Conservation (phyloP, 1,140 invertebrate genomes). For the Scaptodrosophila lebanonensis region DNA sequence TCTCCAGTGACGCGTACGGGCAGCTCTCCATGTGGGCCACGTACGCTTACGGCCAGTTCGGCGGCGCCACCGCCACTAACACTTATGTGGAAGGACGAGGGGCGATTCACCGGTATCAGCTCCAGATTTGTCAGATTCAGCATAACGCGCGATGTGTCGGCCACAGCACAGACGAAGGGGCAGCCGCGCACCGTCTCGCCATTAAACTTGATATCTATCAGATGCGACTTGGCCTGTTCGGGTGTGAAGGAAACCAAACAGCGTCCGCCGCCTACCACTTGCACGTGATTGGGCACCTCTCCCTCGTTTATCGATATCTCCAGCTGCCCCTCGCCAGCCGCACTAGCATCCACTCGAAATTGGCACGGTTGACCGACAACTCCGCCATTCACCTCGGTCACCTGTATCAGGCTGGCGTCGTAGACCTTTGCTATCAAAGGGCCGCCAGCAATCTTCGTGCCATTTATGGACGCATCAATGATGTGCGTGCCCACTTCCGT, state of each 20-base stretch:
- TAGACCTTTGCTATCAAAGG: constrained; percentile 95
- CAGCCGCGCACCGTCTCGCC: constrained; percentile 95
- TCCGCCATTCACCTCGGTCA: constrained; percentile 93
- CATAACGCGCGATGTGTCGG: constrained; percentile 88
- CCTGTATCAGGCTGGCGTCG: constrained; percentile 92
- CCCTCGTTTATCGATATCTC: constrained; percentile 99
- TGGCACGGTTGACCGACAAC: constrained; percentile 94
- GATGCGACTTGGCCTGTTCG: constrained; percentile 92
- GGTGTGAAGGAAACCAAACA: constrained; percentile 98
- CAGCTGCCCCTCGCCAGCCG: constrained; percentile 96
- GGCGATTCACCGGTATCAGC: constrained; percentile 90
- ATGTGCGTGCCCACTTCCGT: constrained; percentile 94
- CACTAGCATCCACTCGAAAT: constrained; percentile 96
- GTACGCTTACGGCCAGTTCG: constrained; percentile 91
- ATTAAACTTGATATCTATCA: constrained; percentile 99
- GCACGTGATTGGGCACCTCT: constrained; percentile 98
- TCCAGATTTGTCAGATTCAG: constrained; percentile 87
- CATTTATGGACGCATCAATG: constrained; percentile 90
- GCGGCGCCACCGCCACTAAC: constrained; percentile 91
- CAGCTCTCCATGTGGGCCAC: constrained; percentile 87
- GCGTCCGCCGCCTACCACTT: constrained; percentile 94
- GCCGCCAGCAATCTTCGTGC: constrained; percentile 90
- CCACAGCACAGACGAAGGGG: constrained; percentile 90
- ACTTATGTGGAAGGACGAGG: constrained; percentile 92
- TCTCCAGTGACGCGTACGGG: constrained; percentile 94